Evolutionary conservation across 2,797 vertebrate species (phyloP).

Genomic region (Enteromius mattozi): DNA sequence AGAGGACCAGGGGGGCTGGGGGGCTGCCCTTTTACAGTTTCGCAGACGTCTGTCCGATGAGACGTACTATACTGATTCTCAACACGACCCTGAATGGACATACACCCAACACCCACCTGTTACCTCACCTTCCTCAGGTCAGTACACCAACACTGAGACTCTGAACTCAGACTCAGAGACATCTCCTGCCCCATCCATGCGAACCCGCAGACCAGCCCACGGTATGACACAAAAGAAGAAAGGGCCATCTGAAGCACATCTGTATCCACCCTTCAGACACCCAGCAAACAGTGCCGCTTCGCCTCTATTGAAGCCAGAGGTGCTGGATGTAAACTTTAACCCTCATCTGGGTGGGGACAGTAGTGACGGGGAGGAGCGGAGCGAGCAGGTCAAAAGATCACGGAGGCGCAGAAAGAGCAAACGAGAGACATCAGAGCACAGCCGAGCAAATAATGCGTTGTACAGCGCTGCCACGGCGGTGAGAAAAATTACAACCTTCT

Average conservation of each 20-base stretch:
- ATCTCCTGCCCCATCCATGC: slow-evolving; percentile 83
- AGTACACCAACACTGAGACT: slow-evolving; percentile 88
- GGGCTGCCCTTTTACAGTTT: slow-evolving; percentile 72
- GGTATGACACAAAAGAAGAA: slow-evolving; percentile 73
- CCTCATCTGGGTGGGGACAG: slow-evolving; percentile 86
- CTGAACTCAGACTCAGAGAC: slow-evolving; percentile 90
- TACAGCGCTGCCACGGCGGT: slow-evolving; percentile 48
- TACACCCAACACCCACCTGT: slow-evolving; percentile 80
- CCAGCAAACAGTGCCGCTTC: slow-evolving; percentile 57
- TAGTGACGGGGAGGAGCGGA: slow-evolving; percentile 87
- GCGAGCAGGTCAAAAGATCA: slow-evolving; percentile 77
- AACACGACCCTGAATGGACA: slow-evolving; percentile 80
- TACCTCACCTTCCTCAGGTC: slow-evolving; percentile 83
- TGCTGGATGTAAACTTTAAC: slow-evolving; percentile 93
- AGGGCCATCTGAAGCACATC: slow-evolving; percentile 65
- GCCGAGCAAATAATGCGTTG: slow-evolving; percentile 19
- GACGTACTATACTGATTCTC: slow-evolving; percentile 80
- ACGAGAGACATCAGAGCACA: slow-evolving; percentile 71
- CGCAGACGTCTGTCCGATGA: slow-evolving; percentile 75
- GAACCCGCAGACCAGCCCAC: slow-evolving; percentile 56
- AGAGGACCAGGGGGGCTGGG: slow-evolving; percentile 79
- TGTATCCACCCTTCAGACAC: slow-evolving; percentile 67
- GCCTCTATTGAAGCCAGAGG: slow-evolving; percentile 68
- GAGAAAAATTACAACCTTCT: slow-evolving; percentile 20
- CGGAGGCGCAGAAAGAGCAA: slow-evolving; percentile 85